Percentiles rank a stretch among this genome's conserved stretches.
phyloP scores from a whole-genome alignment of 2,888 invertebrate genomes.

The Anoplius nigerrimus region DNA sequence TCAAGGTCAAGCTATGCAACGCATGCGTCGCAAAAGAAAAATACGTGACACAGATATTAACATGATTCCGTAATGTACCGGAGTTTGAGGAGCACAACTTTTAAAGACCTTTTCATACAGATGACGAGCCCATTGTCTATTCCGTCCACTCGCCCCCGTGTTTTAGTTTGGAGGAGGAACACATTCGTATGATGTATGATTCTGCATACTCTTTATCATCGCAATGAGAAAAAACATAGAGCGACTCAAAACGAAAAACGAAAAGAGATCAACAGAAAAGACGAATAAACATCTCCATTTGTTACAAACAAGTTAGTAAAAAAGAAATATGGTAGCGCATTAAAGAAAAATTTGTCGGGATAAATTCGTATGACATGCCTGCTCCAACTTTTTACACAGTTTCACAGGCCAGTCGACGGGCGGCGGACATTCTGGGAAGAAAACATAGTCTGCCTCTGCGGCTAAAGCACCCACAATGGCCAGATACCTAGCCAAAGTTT shows the following conservation, averaged over 20 bases:
- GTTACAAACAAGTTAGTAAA: constrained; percentile 53
- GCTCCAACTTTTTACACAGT: constrained; percentile 95
- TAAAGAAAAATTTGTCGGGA: constrained; percentile 43
- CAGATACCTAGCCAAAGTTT: constrained; percentile 86
- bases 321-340: constrained; percentile 29
- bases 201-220: constrained; percentile 7
- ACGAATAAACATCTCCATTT: constrained; percentile 19
- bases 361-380: constrained; percentile 80
- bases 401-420: constrained; percentile 94
- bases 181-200: constrained; percentile 21
- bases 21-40: too few relatives aligned
- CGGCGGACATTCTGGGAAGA: constrained; percentile 98
- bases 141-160: constrained; percentile 20
- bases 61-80: too few relatives aligned
- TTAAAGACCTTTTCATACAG: background rate
- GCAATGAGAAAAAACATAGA: constrained; percentile 46
- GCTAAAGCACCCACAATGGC: constrained; percentile 97
- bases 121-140: background rate
- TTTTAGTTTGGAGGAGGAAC: constrained; percentile 21
- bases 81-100: too few relatives aligned
- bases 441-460: constrained; percentile 99
- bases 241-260: constrained; percentile 34
- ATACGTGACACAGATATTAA: too few relatives aligned
- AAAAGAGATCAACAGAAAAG: too few relatives aligned
- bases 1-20: too few relatives aligned